Conservation (phyloP, 1,140 invertebrate species). For the Sipha flava region DNA sequence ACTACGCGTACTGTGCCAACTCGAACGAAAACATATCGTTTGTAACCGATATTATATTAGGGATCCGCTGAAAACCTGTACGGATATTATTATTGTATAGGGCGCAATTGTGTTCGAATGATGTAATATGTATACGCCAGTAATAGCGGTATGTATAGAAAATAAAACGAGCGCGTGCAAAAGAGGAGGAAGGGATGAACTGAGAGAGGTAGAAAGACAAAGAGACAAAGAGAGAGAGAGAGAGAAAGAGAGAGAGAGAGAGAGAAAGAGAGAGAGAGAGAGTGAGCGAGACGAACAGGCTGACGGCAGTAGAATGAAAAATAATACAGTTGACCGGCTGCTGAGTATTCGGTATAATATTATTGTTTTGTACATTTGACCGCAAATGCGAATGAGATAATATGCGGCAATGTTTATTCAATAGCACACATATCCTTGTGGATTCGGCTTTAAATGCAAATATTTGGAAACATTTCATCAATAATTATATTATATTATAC, state of each 20-base stretch:
- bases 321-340: background rate
- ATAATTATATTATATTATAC: too few species aligned
- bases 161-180: background rate
- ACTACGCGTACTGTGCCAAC: background rate
- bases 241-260: too few species aligned
- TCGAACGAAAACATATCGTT: constrained; percentile 28
- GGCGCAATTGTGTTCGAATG: background rate
- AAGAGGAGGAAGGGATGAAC: background rate
- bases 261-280: too few species aligned
- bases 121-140: background rate
- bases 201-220: background rate
- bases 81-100: background rate
- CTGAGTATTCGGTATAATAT: background rate
- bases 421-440: background rate
- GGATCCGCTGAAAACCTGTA: background rate
- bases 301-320: background rate
- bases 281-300: too few species aligned
- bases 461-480: background rate
- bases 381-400: background rate
- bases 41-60: constrained; percentile 23
- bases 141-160: background rate
- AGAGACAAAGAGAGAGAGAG: too few species aligned
- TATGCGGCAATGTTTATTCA: background rate
- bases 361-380: background rate
- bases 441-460: background rate